Evolutionary conservation across 1,140 invertebrate species (phyloP).

Genomic region (Drosophila albomicans): DNA sequence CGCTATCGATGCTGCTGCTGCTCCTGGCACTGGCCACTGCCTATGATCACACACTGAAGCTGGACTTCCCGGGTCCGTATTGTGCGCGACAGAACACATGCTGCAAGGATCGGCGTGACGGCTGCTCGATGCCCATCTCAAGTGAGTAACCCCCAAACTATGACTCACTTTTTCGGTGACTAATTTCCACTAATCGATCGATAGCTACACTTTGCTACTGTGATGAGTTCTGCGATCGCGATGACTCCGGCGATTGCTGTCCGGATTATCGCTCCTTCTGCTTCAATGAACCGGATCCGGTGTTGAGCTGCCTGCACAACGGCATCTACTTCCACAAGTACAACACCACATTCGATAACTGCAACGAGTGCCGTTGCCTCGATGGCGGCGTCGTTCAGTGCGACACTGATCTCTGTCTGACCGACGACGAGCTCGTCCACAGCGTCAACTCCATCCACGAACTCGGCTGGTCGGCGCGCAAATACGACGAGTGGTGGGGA

Average conservation of each 20-base stretch:
- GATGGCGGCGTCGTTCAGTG: conserved; percentile 87
- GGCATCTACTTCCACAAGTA: conserved; percentile 73
- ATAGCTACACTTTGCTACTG: conserved; percentile 95
- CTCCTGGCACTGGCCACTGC: conserved; percentile 52
- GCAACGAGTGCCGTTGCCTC: conserved; percentile 91
- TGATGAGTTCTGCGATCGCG: conserved; percentile 94
- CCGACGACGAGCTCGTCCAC: conserved; percentile 89
- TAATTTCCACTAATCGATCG: neutral
- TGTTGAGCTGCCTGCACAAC: conserved; percentile 70
- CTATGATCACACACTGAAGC: conserved; percentile 68
- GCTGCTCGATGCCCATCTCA: conserved; percentile 90
- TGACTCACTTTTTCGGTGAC: neutral
- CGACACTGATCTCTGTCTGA: conserved; percentile 90
- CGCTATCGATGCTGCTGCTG: conserved; percentile 44
- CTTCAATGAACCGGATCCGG: conserved; percentile 84
- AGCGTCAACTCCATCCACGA: conserved; percentile 88
- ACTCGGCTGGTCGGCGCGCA: conserved; percentile 90
- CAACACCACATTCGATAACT: conserved; percentile 87
- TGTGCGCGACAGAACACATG: conserved; percentile 85
- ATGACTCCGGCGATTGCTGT: conserved; percentile 91
- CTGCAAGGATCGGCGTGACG: conserved; percentile 90
- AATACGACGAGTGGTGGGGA: conserved; percentile 94
- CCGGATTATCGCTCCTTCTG: conserved; percentile 93
- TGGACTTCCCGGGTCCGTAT: conserved; percentile 80
- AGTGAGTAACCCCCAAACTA: conserved; percentile 72